Percentiles rank a stretch among this genome's conserved stretches.
phyloP scores from a whole-genome alignment of 2,113 vertebrate species.

The Benitochromis conjunctus region DNA sequence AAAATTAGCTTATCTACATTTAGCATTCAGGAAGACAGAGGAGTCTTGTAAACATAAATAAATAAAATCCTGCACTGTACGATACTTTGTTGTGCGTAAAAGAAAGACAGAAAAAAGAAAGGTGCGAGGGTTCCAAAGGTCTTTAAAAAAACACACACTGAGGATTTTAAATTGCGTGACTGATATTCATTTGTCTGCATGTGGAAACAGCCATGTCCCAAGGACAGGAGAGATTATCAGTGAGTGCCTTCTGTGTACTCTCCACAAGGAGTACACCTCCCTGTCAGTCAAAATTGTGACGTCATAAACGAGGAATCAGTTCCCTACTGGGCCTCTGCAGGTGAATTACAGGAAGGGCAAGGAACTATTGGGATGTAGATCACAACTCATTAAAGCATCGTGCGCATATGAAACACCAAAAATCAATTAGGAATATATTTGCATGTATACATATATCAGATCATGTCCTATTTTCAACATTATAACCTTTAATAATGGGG shows the following conservation, averaged over 20 bases:
- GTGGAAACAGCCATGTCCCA: neutral
- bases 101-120: neutral
- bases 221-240: conserved; percentile 43
- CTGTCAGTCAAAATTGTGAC: conserved; percentile 57
- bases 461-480: neutral
- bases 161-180: conserved; percentile 46
- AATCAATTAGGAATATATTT: conserved; percentile 16
- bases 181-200: conserved; percentile 36
- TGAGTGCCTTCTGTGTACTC: conserved; percentile 38
- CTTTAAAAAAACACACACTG: neutral
- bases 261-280: conserved; percentile 36
- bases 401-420: conserved; percentile 11
- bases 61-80: conserved; percentile 6
- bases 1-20: conserved; percentile 66
- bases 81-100: neutral
- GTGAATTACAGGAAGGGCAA: conserved; percentile 29
- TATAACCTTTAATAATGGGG: neutral
- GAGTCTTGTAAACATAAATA: conserved; percentile 41
- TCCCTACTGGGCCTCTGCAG: conserved; percentile 5
- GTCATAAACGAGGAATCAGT: neutral
- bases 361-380: neutral
- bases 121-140: neutral
- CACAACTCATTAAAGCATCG: conserved; percentile 20
- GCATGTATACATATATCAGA: neutral
- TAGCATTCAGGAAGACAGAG: conserved; percentile 55